Base-by-base conservation (phyloP, 2,888 invertebrate species). In the Sphaerophoria rueppellii region DNA sequence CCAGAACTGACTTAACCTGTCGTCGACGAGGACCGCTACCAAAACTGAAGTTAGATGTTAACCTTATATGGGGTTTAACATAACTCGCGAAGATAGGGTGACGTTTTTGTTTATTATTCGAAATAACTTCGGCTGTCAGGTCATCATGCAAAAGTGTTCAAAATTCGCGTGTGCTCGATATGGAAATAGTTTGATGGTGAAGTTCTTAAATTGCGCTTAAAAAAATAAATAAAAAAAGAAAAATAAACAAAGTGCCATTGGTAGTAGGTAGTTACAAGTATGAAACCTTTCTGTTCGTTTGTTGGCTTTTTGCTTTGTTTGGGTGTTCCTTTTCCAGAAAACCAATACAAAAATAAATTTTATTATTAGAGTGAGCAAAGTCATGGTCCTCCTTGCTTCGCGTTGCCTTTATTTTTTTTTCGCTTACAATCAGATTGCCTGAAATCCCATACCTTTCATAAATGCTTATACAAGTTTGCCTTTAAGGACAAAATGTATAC, bases 31-130 rank as follows among this genome's bases (percentile, higher is more conserved):
- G 70, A 24, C 73, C 69, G 35, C 52, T 24, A 24, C 24, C 24
- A 24, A 24, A 24, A 24, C 57, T 69, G 54, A 32, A 54, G 24
- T 67, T 34, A 43, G 78, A 73, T 58, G 63, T 71, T 48, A 76
- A 43, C 14, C 50, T 4, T 24, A 4, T n/a, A n/a, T n/a, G n/a
- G 16, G 43, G 1, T 6, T 24, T 5, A 48, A n/a, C 9, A 63
- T n/a, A 14, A 40, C 24, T 34, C 34, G 46, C n/a, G 11, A 57
- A n/a, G 54, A 34, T 34, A 46, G 40, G 63, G 69, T 65, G 82
- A 74, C 73, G 69, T 70, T 82, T 82, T 78, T 79, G 65, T 80
- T 80, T 83, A 83, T 80, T 83, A 83, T 57, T 69, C 60, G 61
- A 83, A 83, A 80, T 72, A 58, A 75, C 65, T 80, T 60, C 54